Conservation (phyloP, 1,140 invertebrate genomes). For the Plodia interpunctella region DNA sequence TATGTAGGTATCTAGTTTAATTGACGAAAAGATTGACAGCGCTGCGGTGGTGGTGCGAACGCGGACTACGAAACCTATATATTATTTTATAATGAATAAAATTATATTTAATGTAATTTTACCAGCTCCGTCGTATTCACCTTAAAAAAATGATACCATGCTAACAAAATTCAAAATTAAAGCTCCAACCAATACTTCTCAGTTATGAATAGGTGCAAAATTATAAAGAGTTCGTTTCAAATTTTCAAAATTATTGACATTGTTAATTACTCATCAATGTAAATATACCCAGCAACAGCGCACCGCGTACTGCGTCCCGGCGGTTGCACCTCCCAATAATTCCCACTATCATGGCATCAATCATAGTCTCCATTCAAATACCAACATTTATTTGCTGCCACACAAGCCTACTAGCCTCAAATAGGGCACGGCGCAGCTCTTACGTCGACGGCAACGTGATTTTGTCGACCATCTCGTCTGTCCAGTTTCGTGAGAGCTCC, state of each 20-base stretch:
- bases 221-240: too few species aligned
- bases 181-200: too few species aligned
- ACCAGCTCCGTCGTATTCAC: too few species aligned
- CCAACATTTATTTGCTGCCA: neutral
- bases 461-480: conserved; percentile 1
- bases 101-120: too few species aligned
- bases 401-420: neutral
- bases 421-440: neutral
- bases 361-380: neutral
- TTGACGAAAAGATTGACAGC: neutral
- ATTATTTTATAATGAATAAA: too few species aligned
- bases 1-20: too few species aligned
- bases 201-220: too few species aligned
- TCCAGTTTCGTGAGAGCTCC: conserved; percentile 6
- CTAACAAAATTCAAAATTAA: too few species aligned
- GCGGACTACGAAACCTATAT: neutral
- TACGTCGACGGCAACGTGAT: neutral
- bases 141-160: too few species aligned
- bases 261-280: too few species aligned
- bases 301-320: neutral
- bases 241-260: too few species aligned
- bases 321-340: neutral
- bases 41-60: neutral
- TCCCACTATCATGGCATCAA: conserved; percentile 1
- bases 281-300: neutral